Evolutionary conservation across 2,888 invertebrate genomes (phyloP).

Genomic region (Apocheima hispidaria): DNA sequence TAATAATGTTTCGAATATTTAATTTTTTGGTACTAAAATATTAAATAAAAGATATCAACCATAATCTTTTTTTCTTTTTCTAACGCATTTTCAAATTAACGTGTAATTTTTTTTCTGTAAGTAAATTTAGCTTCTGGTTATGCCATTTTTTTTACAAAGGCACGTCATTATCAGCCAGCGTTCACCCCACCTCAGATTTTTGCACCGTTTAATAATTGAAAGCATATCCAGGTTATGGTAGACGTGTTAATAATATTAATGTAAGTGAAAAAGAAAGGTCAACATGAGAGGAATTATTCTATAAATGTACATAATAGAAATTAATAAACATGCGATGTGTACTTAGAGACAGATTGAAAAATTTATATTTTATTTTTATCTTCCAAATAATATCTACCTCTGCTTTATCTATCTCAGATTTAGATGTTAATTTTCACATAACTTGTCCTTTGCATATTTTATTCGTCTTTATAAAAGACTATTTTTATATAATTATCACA

Average conservation of each 20-base stretch:
- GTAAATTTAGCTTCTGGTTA: too few relatives aligned
- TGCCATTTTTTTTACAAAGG: background rate
- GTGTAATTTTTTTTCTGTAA: background rate
- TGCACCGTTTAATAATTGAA: conserved; percentile 53
- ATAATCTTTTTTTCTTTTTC: background rate
- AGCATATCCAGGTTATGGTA: conserved; percentile 77
- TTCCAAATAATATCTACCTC: conserved; percentile 67
- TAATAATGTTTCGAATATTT: too few relatives aligned
- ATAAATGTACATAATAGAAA: conserved; percentile 80
- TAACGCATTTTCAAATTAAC: too few relatives aligned
- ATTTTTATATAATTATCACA: conserved; percentile 29
- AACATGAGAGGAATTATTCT: conserved; percentile 84
- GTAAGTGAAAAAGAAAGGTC: conserved; percentile 82
- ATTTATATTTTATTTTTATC: conserved; percentile 39
- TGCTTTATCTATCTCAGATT: conserved; percentile 40
- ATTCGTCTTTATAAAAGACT: conserved; percentile 29
- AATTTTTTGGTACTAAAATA: background rate
- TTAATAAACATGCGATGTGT: conserved; percentile 62
- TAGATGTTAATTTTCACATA: conserved; percentile 11
- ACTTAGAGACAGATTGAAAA: conserved; percentile 55
- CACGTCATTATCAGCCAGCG: background rate
- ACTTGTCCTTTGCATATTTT: conserved; percentile 6
- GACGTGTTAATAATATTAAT: conserved; percentile 63
- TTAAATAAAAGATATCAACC: background rate
- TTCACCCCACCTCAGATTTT: conserved; percentile 23